Percentiles rank a stretch among this genome's conserved stretches.
Conservation (phyloP, 2,888 invertebrate genomes). For the Nomada ruficornis region DNA sequence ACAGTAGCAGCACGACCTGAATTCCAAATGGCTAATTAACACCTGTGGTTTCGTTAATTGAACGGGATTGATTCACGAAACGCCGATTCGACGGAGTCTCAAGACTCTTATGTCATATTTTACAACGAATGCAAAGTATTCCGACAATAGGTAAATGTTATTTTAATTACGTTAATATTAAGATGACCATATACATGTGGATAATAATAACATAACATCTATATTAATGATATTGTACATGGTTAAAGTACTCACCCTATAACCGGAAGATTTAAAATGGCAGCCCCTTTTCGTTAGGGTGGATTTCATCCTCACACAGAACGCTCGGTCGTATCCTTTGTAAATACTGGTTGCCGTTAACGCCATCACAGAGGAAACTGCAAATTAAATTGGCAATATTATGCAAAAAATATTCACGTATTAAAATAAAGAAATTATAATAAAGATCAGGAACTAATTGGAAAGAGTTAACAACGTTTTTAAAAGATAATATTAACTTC, state of each 20-base stretch:
- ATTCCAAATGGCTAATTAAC: constrained; percentile 43
- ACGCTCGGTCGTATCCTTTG: constrained; percentile 95
- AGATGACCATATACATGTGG: too few relatives aligned
- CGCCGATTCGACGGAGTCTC: not conserved
- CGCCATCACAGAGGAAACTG: constrained; percentile 94
- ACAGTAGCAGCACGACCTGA: constrained; percentile 96
- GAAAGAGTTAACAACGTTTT: not conserved
- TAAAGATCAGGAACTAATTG: too few relatives aligned
- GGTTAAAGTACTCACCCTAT: constrained; percentile 90
- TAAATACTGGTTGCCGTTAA: constrained; percentile 89
- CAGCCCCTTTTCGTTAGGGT: constrained; percentile 98
- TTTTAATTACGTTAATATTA: too few relatives aligned
- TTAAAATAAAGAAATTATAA: too few relatives aligned
- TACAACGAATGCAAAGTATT: not conserved
- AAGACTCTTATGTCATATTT: not conserved
- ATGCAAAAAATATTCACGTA: not conserved
- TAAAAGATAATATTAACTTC: not conserved
- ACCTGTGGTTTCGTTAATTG: constrained; percentile 20
- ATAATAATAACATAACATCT: not conserved
- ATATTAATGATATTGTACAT: not conserved
- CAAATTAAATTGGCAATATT: constrained; percentile 73
- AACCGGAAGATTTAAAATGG: constrained; percentile 98
- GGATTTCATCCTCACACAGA: constrained; percentile 98
- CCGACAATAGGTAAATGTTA: not conserved
- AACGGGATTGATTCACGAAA: constrained; percentile 31